Percentiles rank a stretch among this genome's conserved stretches.
phyloP scores from a whole-genome alignment of 1,140 invertebrate species.

The Apis cerana region DNA sequence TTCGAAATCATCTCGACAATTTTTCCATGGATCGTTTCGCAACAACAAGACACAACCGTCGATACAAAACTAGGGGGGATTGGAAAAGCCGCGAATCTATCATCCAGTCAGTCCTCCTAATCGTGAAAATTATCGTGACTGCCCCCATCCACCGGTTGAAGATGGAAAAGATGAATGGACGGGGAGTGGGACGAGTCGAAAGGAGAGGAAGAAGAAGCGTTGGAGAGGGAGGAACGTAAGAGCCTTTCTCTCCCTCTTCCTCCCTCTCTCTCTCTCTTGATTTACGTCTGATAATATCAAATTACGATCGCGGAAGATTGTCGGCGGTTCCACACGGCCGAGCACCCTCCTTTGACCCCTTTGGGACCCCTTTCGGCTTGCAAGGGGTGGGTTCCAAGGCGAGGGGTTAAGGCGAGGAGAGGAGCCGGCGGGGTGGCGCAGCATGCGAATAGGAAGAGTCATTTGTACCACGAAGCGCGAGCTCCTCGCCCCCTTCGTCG shows the following conservation, averaged over 20 bases:
- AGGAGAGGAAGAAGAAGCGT: neutral
- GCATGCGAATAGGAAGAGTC: conserved; percentile 62
- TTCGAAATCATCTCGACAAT: too few species aligned
- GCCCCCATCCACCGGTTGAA: neutral
- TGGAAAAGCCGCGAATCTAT: conserved; percentile 31
- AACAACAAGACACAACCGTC: neutral
- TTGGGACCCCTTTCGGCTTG: neutral
- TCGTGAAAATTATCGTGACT: conserved; percentile 16
- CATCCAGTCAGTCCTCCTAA: conserved; percentile 16
- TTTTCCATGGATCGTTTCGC: too few species aligned
- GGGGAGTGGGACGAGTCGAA: neutral
- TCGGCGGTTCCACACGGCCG: conserved; percentile 24
- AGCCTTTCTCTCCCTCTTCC: neutral
- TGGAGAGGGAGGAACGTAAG: neutral
- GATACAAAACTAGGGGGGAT: conserved; percentile 1
- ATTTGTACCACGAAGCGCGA: conserved; percentile 79
- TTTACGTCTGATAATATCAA: conserved; percentile 51
- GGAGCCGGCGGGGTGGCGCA: conserved; percentile 30
- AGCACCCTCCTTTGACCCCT: conserved; percentile 5
- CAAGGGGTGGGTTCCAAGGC: neutral
- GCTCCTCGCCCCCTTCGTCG: conserved; percentile 65
- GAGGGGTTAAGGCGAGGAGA: conserved; percentile 21
- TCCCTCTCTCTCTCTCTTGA: conserved; percentile 12
- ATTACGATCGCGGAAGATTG: conserved; percentile 56
- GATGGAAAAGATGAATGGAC: conserved; percentile 3